Conservation (phyloP, 1,140 invertebrate genomes). For the Leptopilina clavipes region DNA sequence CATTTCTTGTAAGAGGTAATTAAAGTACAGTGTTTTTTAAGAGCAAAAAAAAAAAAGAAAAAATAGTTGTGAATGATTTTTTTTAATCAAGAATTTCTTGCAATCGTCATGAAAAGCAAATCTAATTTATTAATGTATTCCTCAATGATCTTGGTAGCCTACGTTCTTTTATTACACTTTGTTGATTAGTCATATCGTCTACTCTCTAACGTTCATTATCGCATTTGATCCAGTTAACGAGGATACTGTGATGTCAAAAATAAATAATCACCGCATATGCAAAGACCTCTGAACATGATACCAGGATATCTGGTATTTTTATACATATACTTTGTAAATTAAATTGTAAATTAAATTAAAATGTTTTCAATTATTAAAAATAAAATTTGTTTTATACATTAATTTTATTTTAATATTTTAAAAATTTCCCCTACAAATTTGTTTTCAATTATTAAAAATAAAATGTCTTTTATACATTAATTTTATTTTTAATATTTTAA, state of each 20-base stretch:
- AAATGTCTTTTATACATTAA: no score
- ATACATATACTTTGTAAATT: background rate
- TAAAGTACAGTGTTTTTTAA: background rate
- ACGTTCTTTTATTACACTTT: background rate
- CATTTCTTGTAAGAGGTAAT: background rate
- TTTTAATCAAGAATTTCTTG: background rate
- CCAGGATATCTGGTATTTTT: background rate
- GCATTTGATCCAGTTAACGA: constrained; percentile 46
- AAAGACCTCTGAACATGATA: background rate
- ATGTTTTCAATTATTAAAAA: no score
- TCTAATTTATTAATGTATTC: background rate
- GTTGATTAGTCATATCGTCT: constrained; percentile 6
- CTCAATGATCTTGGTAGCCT: no score
- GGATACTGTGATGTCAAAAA: constrained; percentile 41
- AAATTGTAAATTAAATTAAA: no score
- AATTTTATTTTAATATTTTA: no score
- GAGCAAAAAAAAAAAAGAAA: background rate
- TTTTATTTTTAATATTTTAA: no score
- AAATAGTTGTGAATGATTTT: background rate
- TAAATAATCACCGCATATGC: constrained; percentile 29
- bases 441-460: no score
- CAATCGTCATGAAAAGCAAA: background rate
- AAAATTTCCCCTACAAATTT: no score
- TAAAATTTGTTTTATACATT: no score
- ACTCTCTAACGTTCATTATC: constrained; percentile 41